Conservation (phyloP, 2,113 vertebrate genomes). For the Daphoenositta chrysoptera region DNA sequence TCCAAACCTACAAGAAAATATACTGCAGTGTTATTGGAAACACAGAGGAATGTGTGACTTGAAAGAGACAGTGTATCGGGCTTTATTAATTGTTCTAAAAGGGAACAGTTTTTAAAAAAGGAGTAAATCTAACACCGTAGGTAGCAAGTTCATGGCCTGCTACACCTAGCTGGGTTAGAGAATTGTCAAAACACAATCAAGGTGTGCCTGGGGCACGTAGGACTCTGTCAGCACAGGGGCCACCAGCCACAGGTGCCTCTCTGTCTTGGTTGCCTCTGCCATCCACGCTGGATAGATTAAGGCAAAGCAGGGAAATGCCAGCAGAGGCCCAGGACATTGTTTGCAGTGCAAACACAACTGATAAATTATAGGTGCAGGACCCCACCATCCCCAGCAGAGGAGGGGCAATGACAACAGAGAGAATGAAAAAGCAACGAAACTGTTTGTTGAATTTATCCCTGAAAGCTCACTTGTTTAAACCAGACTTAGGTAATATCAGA, state of each 20-base stretch:
- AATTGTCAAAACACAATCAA: not conserved
- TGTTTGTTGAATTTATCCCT: not conserved
- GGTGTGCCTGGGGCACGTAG: not conserved
- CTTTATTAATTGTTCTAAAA: not conserved
- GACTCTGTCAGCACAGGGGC: not conserved
- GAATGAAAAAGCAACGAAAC: not conserved
- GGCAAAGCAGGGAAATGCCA: not conserved
- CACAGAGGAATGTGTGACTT: not conserved
- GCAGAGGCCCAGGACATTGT: not conserved
- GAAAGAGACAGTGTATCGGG: not conserved
- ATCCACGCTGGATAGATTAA: not conserved
- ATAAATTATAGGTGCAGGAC: not conserved
- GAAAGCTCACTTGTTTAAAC: not conserved
- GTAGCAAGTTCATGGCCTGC: not conserved
- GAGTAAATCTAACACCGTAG: not conserved
- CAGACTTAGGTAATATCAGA: not conserved
- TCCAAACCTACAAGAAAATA: not conserved
- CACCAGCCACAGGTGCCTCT: not conserved
- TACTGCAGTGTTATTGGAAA: not conserved
- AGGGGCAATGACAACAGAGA: not conserved
- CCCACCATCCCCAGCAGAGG: not conserved
- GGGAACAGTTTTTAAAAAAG: not conserved
- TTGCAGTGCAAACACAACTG: not conserved
- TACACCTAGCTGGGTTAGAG: not conserved
- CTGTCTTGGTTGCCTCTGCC: not conserved